Evolutionary conservation across 2,797 vertebrate species (phyloP), one percentile per base, ranked within the genome.

Genomic region (Brachymystax lenok): DNA sequence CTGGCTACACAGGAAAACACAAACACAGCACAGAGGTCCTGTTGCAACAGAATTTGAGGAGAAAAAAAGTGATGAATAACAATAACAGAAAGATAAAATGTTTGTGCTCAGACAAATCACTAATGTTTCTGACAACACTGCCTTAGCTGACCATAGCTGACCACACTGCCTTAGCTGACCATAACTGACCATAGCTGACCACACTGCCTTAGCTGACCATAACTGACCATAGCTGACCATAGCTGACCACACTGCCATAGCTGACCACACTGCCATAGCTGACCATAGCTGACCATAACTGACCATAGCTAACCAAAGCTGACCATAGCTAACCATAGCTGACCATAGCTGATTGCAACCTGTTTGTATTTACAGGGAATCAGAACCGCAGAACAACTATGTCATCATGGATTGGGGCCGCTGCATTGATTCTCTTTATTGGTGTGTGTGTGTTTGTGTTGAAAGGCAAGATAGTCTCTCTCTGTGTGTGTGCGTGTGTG

Each of bases 401-500:
- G 89, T 92, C 91, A 92, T 88, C 88, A 78, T 85, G 64, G 61
- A 79, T 84, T 6, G 7, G 6, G 35, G 35, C 35, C 77, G 83
- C 78, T 84, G 86, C 89, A 92, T 89, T 88, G 81, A 90, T 90
- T 90, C 86, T 76, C 83, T 88, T 89, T 88, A 90, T 88, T 91
- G 82, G 79, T 77, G 35, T 35, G 85, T 74, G 80, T 64, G 69
- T 81, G 83, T 35, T 35, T 35, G 6, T 35, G n/a, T 56, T 5
- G 54, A 56, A 56, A 56, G 54, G 54, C 54, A 16, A 56, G 17
- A 56, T 1, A 56, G 54, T 7, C 35, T 85, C 5, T n/a, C 52
- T 21, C 52, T 82, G 85, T 72, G 79, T 59, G 69, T 80, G 81
- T 82, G 79, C 79, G 74, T 71, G 69, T 27, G 56, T 64, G 76